A percentile compares a stretch with the other conserved stretches of the same genome.
phyloP scores from a whole-genome alignment of 1,140 invertebrate genomes.

The Drosophila rufa region DNA sequence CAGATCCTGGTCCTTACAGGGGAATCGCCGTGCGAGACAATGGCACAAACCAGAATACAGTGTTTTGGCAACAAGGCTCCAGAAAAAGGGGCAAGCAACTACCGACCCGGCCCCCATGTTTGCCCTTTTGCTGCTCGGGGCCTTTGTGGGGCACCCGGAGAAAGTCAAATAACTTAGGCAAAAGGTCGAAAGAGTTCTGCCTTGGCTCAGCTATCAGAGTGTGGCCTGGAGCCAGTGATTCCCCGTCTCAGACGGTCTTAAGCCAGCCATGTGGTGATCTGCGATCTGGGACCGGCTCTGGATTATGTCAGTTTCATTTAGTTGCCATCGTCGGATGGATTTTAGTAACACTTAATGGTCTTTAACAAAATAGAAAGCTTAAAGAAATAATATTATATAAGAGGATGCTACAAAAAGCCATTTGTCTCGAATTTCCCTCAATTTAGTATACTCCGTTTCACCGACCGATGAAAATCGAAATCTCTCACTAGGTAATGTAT shows the following conservation, averaged over 20 bases:
- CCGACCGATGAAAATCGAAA: too few species aligned
- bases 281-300: constrained; percentile 13
- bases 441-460: too few species aligned
- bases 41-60: constrained; percentile 52
- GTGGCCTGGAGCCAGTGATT: constrained; percentile 33
- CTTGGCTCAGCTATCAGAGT: constrained; percentile 45
- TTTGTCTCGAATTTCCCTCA: too few species aligned
- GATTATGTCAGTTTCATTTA: constrained; percentile 44
- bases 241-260: constrained; percentile 32
- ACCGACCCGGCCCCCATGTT: constrained; percentile 32
- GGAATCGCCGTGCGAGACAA: constrained; percentile 57
- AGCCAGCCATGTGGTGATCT: constrained; percentile 23
- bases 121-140: constrained; percentile 69
- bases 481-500: too few species aligned
- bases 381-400: background rate
- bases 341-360: background rate
- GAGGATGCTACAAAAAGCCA: too few species aligned
- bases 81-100: constrained; percentile 41
- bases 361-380: background rate
- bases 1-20: constrained; percentile 29
- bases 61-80: constrained; percentile 63
- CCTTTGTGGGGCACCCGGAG: constrained; percentile 44
- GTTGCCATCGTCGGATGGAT: background rate
- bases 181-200: constrained; percentile 64
- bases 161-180: constrained; percentile 79